Conservation (phyloP, 2,113 vertebrate genomes). For the Podocnemis expansa region DNA sequence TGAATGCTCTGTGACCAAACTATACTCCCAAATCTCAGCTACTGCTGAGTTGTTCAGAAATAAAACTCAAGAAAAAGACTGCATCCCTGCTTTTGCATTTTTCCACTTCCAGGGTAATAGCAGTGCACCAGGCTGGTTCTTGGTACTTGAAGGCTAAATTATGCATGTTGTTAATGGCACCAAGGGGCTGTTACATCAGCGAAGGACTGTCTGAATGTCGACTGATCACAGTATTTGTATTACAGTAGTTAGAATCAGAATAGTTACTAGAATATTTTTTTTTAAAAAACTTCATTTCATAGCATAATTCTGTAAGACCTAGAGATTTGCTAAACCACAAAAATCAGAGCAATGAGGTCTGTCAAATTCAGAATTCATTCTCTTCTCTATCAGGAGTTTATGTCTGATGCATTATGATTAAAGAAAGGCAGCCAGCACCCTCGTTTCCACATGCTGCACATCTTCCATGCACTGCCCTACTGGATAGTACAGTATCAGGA, state of each 20-base stretch:
- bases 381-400: no score
- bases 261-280: background rate
- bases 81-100: background rate
- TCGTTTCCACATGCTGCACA: no score
- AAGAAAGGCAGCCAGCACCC: no score
- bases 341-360: no score
- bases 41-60: rapidly evolving
- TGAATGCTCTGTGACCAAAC: background rate
- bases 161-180: background rate
- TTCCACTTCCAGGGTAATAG: background rate
- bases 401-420: no score
- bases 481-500: no score
- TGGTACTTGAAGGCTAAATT: background rate
- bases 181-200: background rate
- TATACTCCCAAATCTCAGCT: background rate
- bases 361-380: no score
- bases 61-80: no score
- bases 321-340: no score
- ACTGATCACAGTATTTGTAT: background rate
- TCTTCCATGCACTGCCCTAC: no score
- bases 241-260: no score
- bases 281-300: background rate
- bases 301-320: background rate
- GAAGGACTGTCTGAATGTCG: background rate
- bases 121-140: background rate